These are phyloP conservation scores for Parnassius orleans DNA, from an alignment of 2,888 invertebrate genomes.

Conservation along the genomic window DNA sequence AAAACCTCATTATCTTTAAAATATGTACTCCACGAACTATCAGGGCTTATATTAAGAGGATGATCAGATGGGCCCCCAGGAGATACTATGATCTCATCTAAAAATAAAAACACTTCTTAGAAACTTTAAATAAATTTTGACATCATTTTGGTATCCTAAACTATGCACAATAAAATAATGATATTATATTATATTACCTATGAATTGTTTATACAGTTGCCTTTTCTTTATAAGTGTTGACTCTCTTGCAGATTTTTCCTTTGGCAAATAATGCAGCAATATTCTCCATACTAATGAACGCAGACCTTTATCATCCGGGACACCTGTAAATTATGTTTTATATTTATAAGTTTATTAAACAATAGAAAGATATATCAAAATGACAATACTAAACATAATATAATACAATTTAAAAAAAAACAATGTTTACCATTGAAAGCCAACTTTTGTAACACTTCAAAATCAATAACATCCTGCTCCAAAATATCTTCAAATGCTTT, in stretches of 20 bases:
- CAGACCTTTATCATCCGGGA: conserved; percentile 92
- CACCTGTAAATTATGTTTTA: conserved; percentile 78
- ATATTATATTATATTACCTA: conserved; percentile 74
- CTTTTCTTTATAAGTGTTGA: conserved; percentile 87
- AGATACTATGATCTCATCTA: conserved; percentile 93
- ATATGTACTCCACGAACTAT: conserved; percentile 97
- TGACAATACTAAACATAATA: too few relatives aligned
- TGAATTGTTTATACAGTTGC: conserved; percentile 89
- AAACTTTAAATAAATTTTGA: not conserved
- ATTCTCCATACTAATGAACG: conserved; percentile 94
- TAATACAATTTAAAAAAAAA: too few relatives aligned
- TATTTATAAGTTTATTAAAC: not conserved
- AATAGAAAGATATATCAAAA: not conserved
- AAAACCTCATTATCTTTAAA: conserved; percentile 99
- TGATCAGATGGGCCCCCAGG: conserved; percentile 91
- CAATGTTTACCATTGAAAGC: conserved; percentile 87
- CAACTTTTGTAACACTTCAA: conserved; percentile 83
- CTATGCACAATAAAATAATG: not conserved
- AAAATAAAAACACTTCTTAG: conserved; percentile 32
- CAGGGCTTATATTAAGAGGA: conserved; percentile 96
- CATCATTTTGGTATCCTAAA: not conserved
- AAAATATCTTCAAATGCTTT: conserved; percentile 90
- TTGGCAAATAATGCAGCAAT: conserved; percentile 91
- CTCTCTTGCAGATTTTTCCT: conserved; percentile 84
- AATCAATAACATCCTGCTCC: conserved; percentile 85